These are phyloP conservation scores for Leptestheria dahalacensis DNA, from an alignment of 1,140 invertebrate genomes.

Conservation along the genomic window DNA sequence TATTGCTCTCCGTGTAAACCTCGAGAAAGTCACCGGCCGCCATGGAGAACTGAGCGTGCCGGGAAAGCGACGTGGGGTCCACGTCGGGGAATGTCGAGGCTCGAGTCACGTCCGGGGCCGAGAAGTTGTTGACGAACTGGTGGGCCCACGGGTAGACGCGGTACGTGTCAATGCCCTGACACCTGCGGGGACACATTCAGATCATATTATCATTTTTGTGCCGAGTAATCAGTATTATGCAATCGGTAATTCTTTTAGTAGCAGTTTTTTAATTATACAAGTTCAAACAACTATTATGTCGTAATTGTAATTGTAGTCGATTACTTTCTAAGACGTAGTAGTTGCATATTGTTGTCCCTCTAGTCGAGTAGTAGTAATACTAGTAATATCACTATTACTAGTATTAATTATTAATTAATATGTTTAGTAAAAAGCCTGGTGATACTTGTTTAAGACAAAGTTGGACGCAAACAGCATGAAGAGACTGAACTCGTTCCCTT, in stretches of 20 bases:
- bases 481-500: slow-evolving; percentile 94
- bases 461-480: slow-evolving; percentile 96
- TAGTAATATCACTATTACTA: too few relatives aligned
- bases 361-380: too few relatives aligned
- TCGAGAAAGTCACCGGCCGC: slow-evolving; percentile 86
- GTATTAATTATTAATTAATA: not conserved
- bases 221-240: too few relatives aligned
- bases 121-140: slow-evolving; percentile 77
- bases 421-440: not conserved
- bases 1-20: slow-evolving; percentile 53
- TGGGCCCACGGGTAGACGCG: slow-evolving; percentile 85
- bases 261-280: too few relatives aligned
- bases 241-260: too few relatives aligned
- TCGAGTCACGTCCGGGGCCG: slow-evolving; percentile 60
- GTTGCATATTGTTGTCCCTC: too few relatives aligned
- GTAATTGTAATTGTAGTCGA: too few relatives aligned
- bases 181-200: slow-evolving; percentile 39
- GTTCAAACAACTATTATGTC: too few relatives aligned
- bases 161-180: slow-evolving; percentile 37
- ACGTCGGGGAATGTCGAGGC: slow-evolving; percentile 79
- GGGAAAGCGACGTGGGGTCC: slow-evolving; percentile 48
- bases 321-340: too few relatives aligned
- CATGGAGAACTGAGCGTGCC: slow-evolving; percentile 73
- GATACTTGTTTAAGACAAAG: slow-evolving; percentile 81
- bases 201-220: too few relatives aligned